Evolutionary conservation across 2,797 vertebrate genomes (phyloP).

Genomic region (Selene dorsalis): DNA sequence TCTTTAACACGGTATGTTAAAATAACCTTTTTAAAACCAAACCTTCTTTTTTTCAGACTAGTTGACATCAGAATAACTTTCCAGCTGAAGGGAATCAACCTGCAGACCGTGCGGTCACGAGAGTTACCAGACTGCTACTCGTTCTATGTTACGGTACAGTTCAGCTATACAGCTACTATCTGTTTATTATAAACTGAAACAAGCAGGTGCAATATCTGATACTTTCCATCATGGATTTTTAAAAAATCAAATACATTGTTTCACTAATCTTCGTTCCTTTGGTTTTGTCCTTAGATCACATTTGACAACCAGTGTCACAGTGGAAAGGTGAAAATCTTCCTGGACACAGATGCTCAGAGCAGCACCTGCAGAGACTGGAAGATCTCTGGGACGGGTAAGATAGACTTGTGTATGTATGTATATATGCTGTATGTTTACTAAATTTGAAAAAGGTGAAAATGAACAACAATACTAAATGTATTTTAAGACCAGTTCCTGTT

Average conservation of each 20-base stretch:
- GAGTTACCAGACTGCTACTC: constrained; percentile 95
- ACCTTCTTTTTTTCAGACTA: constrained; percentile 82
- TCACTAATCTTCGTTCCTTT: neutral
- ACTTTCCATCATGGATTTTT: neutral
- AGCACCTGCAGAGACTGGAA: constrained; percentile 90
- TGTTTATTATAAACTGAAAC: neutral
- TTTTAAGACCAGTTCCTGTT: constrained; percentile 19
- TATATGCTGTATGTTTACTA: neutral
- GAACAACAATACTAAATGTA: too few relatives aligned
- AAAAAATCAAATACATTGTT: neutral
- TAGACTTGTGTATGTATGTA: neutral
- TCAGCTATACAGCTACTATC: neutral
- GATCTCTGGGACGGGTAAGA: constrained; percentile 90
- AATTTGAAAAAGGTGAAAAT: neutral
- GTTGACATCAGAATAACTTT: constrained; percentile 90
- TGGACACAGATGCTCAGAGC: constrained; percentile 89
- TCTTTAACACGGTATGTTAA: neutral
- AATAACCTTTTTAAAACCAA: neutral
- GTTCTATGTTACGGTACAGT: constrained; percentile 89
- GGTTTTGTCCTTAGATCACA: constrained; percentile 85
- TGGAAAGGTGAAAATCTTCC: constrained; percentile 93
- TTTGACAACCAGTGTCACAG: constrained; percentile 96
- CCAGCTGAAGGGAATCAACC: constrained; percentile 92
- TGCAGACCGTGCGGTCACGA: constrained; percentile 90
- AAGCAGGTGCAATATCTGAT: neutral